Percentiles rank a stretch among this genome's conserved stretches.
Conservation (phyloP, 1,140 invertebrate genomes). For the Ylistrum balloti region DNA sequence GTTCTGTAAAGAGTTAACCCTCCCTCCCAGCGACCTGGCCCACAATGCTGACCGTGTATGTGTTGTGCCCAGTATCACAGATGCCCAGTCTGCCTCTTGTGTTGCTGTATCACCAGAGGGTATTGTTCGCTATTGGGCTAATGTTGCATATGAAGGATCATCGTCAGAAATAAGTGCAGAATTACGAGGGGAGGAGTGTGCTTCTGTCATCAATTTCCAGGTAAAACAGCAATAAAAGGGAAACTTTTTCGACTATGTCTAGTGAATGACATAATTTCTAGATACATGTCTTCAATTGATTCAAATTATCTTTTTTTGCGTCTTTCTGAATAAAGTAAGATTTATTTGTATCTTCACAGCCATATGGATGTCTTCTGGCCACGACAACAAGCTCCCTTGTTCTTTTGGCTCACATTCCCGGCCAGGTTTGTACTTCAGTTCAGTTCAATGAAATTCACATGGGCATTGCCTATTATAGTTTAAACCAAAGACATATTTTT, state of each 20-base stretch:
- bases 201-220: constrained; percentile 74
- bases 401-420: constrained; percentile 85
- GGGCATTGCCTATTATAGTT: no score
- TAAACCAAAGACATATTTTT: no score
- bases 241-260: no score
- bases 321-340: neutral
- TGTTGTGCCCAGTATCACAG: constrained; percentile 87
- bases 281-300: no score
- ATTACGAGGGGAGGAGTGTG: constrained; percentile 90
- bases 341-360: constrained; percentile 79
- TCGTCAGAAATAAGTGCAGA: constrained; percentile 93
- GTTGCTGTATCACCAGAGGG: constrained; percentile 97
- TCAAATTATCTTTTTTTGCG: no score
- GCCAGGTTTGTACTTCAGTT: constrained; percentile 82
- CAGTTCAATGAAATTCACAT: neutral
- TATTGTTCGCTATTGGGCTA: constrained; percentile 94
- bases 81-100: constrained; percentile 88
- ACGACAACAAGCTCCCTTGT: constrained; percentile 95
- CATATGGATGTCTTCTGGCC: constrained; percentile 91
- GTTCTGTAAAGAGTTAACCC: constrained; percentile 90
- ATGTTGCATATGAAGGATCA: constrained; percentile 92
- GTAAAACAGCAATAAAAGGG: constrained; percentile 57
- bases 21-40: constrained; percentile 95
- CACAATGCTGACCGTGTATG: constrained; percentile 94
- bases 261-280: no score